Conservation (phyloP, 2,888 invertebrate genomes). For the Acutogordius australiensis region DNA sequence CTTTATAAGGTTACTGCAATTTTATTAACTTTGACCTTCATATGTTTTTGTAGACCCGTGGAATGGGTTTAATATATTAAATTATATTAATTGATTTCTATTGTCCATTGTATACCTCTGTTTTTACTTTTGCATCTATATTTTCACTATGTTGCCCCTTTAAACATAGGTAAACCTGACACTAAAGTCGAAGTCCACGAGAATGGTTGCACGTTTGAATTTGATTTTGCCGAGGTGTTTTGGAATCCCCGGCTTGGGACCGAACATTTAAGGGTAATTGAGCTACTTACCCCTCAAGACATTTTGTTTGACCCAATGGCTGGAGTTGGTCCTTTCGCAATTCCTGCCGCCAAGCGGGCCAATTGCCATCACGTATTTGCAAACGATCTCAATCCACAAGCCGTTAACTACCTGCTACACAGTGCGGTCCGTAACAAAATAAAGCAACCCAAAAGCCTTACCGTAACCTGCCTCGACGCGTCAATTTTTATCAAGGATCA, state of each 20-base stretch:
- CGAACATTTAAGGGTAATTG: constrained; percentile 56
- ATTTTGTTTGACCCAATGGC: constrained; percentile 79
- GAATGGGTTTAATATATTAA: too few species aligned
- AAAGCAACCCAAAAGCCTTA: too few species aligned
- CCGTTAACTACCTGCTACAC: constrained; percentile 48
- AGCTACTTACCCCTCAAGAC: constrained; percentile 32
- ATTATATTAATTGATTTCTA: too few species aligned
- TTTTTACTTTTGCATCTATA: too few species aligned
- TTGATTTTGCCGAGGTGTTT: constrained; percentile 85
- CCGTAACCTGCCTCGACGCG: too few species aligned
- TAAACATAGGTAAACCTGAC: not conserved
- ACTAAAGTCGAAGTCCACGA: constrained; percentile 42
- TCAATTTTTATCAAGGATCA: too few species aligned
- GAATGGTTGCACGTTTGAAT: constrained; percentile 44
- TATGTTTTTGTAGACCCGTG: too few species aligned
- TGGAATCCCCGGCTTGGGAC: constrained; percentile 77
- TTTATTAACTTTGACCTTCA: too few species aligned
- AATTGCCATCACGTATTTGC: constrained; percentile 39
- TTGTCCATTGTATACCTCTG: too few species aligned
- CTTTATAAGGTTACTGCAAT: too few species aligned
- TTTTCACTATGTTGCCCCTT: too few species aligned
- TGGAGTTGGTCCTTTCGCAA: constrained; percentile 78
- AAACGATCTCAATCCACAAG: constrained; percentile 81
- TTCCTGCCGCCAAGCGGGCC: constrained; percentile 47
- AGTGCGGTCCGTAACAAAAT: too few species aligned